Conservation (phyloP, 2,113 vertebrate genomes). For the Serinus canaria region DNA sequence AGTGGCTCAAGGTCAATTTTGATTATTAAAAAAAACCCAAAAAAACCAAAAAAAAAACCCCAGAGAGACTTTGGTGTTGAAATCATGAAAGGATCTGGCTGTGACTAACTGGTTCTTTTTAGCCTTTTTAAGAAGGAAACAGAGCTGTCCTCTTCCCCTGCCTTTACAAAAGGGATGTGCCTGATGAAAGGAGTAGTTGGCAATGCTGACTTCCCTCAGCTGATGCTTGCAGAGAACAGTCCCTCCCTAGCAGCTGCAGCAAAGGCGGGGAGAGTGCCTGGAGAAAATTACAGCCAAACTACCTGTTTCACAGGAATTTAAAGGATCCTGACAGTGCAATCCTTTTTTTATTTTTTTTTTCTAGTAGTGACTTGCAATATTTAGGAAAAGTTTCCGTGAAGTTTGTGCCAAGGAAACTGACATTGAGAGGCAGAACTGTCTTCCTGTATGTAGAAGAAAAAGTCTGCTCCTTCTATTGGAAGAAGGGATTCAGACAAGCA, state of each 20-base stretch:
- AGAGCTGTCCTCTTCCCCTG: neutral
- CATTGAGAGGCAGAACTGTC: neutral
- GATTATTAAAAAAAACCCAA: neutral
- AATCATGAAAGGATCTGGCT: neutral
- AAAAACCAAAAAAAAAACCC: neutral
- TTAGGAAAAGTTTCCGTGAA: neutral
- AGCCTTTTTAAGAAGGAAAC: neutral
- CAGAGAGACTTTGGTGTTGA: neutral
- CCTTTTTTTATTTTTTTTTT: neutral
- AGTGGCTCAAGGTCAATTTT: neutral
- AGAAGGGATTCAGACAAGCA: neutral
- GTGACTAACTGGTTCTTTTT: neutral
- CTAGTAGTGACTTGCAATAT: neutral
- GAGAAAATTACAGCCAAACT: neutral
- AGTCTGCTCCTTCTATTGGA: neutral
- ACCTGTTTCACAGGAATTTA: neutral
- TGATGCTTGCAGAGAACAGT: neutral
- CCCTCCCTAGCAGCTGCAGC: neutral
- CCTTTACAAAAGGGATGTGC: neutral
- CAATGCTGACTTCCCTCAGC: neutral
- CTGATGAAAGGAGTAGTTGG: neutral
- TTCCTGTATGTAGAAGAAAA: neutral
- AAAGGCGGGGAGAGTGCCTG: rapidly evolving
- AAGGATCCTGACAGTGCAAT: neutral
- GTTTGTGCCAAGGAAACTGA: neutral